These are phyloP conservation scores for Bombus waltoni DNA, from an alignment of 1,140 invertebrate species.

Conservation along the genomic window DNA sequence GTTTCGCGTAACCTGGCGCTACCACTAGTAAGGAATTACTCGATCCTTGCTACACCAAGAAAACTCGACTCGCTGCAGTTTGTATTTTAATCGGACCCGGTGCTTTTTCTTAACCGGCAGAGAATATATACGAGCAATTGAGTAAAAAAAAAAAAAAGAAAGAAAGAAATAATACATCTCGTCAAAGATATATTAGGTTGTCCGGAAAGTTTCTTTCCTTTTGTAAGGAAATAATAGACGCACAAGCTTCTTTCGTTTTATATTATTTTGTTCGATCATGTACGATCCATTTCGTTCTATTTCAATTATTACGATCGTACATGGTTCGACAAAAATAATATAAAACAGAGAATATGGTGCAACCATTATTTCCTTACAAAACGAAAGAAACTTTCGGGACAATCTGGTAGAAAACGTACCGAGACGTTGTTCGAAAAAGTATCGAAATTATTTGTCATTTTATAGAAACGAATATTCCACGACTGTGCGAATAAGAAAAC, in stretches of 20 bases:
- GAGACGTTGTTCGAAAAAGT: not conserved
- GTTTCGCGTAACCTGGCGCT: slow-evolving; percentile 16
- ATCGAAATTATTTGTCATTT: not conserved
- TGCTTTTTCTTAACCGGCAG: not conserved
- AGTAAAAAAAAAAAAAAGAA: not conserved
- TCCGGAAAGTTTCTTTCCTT: too few species aligned
- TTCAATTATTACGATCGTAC: too few species aligned
- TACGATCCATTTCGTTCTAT: too few species aligned
- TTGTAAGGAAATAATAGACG: too few species aligned
- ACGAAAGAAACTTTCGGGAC: too few species aligned
- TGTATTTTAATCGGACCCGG: slow-evolving; percentile 26
- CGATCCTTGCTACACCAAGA: not conserved
- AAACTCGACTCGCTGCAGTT: not conserved
- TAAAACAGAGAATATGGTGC: too few species aligned
- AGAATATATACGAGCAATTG: not conserved
- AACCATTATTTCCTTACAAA: too few species aligned
- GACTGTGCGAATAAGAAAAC: not conserved
- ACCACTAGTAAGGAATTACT: slow-evolving; percentile 14
- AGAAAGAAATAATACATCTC: not conserved
- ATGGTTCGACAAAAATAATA: too few species aligned
- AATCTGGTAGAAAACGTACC: too few species aligned
- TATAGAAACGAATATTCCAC: not conserved
- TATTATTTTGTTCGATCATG: too few species aligned
- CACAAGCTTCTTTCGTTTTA: too few species aligned
- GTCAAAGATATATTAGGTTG: too few species aligned